phyloP scores from a whole-genome alignment of 1,140 invertebrate species.

The Magallana angulata region DNA sequence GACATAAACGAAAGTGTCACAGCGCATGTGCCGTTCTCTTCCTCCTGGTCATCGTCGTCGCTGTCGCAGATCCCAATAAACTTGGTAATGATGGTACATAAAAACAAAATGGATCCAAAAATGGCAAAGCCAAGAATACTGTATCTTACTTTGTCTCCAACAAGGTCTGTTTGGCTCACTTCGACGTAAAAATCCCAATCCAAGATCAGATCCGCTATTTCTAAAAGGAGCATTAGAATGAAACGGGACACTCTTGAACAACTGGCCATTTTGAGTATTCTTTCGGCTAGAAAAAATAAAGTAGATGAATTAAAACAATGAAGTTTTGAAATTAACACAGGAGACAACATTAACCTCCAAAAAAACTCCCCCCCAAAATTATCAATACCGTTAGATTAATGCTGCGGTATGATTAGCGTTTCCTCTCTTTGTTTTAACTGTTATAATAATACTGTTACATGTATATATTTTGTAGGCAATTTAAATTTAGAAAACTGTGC shows the following conservation, averaged over 20 bases:
- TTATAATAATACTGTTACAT: no score
- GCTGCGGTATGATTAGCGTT: no score
- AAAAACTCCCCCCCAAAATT: no score
- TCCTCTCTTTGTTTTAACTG: no score
- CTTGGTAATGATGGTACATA: background rate
- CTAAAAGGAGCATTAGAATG: background rate
- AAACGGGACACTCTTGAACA: background rate
- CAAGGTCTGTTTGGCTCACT: background rate
- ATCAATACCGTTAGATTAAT: no score
- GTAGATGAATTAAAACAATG: no score
- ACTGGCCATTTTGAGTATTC: background rate
- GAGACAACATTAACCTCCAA: no score
- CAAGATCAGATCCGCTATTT: background rate
- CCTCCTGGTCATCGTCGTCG: background rate
- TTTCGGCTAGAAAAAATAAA: no score
- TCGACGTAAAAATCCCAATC: conserved; percentile 21
- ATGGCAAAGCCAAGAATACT: background rate
- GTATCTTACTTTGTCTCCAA: background rate
- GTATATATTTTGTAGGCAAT: no score
- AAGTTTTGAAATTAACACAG: no score
- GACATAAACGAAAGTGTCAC: background rate
- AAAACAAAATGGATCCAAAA: background rate
- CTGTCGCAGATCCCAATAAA: background rate
- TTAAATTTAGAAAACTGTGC: no score
- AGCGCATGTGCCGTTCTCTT: background rate